These are phyloP conservation scores for Edolisoma coerulescens DNA, from an alignment of 2,113 vertebrate species.

Conservation along the genomic window DNA sequence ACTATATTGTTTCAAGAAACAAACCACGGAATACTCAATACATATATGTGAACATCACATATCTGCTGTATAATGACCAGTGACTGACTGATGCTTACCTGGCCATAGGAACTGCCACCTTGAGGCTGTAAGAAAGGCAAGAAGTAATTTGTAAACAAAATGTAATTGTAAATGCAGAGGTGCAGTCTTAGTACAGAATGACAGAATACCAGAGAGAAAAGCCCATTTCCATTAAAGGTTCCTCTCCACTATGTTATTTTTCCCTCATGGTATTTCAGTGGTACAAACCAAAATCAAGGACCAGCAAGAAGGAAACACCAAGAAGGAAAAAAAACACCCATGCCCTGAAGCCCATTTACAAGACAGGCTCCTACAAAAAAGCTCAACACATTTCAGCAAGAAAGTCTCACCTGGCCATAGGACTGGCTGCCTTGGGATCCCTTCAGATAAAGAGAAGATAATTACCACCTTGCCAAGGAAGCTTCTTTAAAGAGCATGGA, in stretches of 20 bases:
- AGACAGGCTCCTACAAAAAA: not conserved
- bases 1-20: not conserved
- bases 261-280: not conserved
- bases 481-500: not conserved
- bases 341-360: not conserved
- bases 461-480: not conserved
- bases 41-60: not conserved
- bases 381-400: not conserved
- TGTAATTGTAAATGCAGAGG: no score
- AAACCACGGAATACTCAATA: not conserved
- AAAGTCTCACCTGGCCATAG: not conserved
- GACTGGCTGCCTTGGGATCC: not conserved
- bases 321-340: not conserved
- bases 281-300: not conserved
- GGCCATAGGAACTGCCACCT: not conserved
- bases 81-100: not conserved
- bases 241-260: fast-evolving
- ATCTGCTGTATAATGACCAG: fast-evolving
- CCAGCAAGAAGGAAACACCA: no score
- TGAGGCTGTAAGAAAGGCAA: not conserved
- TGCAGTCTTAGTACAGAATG: not conserved
- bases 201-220: not conserved
- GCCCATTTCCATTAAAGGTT: no score
- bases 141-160: not conserved
- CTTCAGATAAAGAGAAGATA: not conserved